Evolutionary conservation across 2,797 vertebrate genomes (phyloP), one percentile per base, ranked within the genome.

Genomic region (Pangasius mekongensis): DNA sequence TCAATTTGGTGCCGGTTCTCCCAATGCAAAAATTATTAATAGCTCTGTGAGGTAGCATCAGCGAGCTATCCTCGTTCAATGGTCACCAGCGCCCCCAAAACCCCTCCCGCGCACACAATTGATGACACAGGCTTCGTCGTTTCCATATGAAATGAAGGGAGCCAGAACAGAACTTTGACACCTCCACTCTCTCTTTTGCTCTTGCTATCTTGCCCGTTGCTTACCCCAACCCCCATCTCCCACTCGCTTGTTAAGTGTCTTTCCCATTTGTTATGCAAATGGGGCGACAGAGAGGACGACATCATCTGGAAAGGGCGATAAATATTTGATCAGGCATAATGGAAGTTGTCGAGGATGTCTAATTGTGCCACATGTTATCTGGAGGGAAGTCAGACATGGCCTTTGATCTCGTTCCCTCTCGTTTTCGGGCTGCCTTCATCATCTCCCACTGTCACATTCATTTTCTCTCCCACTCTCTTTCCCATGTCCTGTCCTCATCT

Each of bases 261-360:
- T 93, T 89, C 93, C 93, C 96, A 95, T 98, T 97, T 98, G 97
- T 96, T 96, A 98, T 97, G 97, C 97, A 98, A 98, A 98, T 97
- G 97, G 94, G 94, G 93, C 89, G 89, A 94, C 88, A 77, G 94
- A 94, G 96, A 95, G 96, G 97, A 96, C 96, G 97, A 98, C 97
- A 97, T 97, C 97, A 97, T 98, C 97, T 96, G 96, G 95, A 90
- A 97, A 95, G 96, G 96, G 97, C 96, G 94, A 99, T 99, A 99
- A 99, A 99, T 99, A 99, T 99, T 99, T 99, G 97, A 99, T 99
- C 96, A 99, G 97, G 96, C 95, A 94, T 99, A 99, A 99, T 99
- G 98, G 98, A 97, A 99, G 98, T 99, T 98, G 97, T 98, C 98
- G 97, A 97, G 96, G 96, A 93, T 95, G 94, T 94, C 97, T 99